A percentile compares a stretch with the other conserved stretches of the same genome.
These are phyloP conservation scores for Papilio machaon DNA, from an alignment of 1,140 invertebrate genomes.

Conservation along the genomic window DNA sequence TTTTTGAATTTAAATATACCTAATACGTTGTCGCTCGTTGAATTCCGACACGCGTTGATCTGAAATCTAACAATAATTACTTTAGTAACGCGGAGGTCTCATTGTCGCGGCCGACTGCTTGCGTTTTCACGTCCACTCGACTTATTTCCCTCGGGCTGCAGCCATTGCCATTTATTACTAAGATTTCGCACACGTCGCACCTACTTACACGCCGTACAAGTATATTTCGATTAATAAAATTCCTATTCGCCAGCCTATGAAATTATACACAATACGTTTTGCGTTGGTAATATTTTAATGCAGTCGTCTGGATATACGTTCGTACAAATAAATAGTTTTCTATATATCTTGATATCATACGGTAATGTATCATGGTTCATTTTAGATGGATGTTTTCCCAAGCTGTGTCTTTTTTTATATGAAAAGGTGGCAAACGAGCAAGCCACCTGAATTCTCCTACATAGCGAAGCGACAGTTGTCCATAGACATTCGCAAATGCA, in stretches of 20 bases:
- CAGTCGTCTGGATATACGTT: not conserved
- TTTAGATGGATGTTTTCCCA: not conserved
- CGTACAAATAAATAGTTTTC: slow-evolving; percentile 1
- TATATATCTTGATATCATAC: not conserved
- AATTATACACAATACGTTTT: slow-evolving; percentile 30
- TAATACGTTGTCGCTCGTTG: slow-evolving; percentile 23
- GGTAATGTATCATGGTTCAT: not conserved
- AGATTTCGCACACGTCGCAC: slow-evolving; percentile 59
- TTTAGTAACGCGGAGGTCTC: slow-evolving; percentile 69
- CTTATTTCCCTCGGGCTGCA: slow-evolving; percentile 72
- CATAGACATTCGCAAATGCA: no score
- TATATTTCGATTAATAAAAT: slow-evolving; percentile 34
- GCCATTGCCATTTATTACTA: slow-evolving; percentile 72
- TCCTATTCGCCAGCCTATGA: slow-evolving; percentile 32
- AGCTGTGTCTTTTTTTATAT: not conserved
- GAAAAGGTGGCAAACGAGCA: no score
- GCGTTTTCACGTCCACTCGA: slow-evolving; percentile 70
- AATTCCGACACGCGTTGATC: slow-evolving; percentile 50
- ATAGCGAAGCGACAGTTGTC: no score
- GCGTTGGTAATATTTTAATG: slow-evolving; percentile 33
- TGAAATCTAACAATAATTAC: slow-evolving; percentile 76
- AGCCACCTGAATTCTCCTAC: no score
- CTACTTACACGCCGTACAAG: slow-evolving; percentile 39
- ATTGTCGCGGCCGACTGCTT: slow-evolving; percentile 66
- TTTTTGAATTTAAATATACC: slow-evolving; percentile 8